Conservation (phyloP, 2,888 invertebrate genomes). For the Pseudanteris insignis region DNA sequence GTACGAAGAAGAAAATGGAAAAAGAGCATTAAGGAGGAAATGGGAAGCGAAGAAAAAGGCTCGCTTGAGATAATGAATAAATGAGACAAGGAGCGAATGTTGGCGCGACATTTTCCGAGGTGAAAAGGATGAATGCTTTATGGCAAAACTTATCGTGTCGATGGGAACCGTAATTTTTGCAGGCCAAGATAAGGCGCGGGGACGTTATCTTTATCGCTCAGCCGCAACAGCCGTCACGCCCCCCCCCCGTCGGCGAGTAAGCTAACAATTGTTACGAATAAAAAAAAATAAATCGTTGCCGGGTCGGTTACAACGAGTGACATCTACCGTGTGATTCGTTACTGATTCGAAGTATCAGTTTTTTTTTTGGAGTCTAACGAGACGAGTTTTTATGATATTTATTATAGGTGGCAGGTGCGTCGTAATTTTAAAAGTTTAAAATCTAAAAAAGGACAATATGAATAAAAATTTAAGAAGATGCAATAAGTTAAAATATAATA, state of each 20-base stretch:
- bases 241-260: too few relatives aligned
- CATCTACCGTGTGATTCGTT: constrained; percentile 5
- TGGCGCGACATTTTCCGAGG: constrained; percentile 21
- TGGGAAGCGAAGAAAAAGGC: constrained; percentile 36
- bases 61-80: constrained; percentile 46
- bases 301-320: constrained; percentile 27
- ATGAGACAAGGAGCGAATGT: constrained; percentile 40
- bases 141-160: constrained; percentile 46
- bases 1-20: constrained; percentile 42
- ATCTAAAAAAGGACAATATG: too few relatives aligned
- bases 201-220: constrained; percentile 35
- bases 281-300: too few relatives aligned
- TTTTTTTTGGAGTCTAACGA: too few relatives aligned
- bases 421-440: too few relatives aligned
- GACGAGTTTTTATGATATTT: too few relatives aligned
- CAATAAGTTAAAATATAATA: too few relatives aligned
- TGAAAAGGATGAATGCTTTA: constrained; percentile 51
- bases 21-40: constrained; percentile 42
- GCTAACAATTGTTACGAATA: too few relatives aligned
- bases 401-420: too few relatives aligned
- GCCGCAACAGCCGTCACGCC: constrained; percentile 27
- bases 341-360: too few relatives aligned
- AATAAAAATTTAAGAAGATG: too few relatives aligned
- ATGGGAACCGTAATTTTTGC: constrained; percentile 36
- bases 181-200: constrained; percentile 34